Evolutionary conservation across 2,113 vertebrate genomes (phyloP).

Genomic region (Polypterus senegalus): DNA sequence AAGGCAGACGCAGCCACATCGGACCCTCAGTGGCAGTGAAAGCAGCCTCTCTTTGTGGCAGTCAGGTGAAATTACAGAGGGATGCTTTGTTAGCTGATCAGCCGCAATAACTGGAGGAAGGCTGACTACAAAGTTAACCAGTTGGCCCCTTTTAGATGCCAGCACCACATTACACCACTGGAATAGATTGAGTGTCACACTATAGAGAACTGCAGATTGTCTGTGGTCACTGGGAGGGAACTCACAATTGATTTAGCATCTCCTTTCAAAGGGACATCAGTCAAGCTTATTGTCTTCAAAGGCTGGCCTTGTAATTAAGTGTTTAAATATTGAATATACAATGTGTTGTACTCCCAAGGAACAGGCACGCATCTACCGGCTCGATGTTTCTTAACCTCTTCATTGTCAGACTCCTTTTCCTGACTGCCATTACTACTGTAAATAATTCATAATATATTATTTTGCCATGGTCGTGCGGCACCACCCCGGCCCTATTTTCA

Average conservation of each 20-base stretch:
- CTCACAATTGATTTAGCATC: not conserved
- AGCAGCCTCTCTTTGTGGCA: too few species aligned
- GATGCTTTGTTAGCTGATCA: not conserved
- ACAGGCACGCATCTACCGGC: too few species aligned
- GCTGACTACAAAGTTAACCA: slow-evolving; percentile 25
- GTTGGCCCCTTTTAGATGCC: not conserved
- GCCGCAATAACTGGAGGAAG: accelerated
- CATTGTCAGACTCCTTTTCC: too few species aligned
- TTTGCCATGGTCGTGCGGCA: too few species aligned
- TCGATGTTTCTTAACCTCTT: too few species aligned
- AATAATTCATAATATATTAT: too few species aligned
- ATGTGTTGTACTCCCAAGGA: slow-evolving; percentile 3
- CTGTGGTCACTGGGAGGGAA: not conserved
- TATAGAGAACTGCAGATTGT: not conserved
- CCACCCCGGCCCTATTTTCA: too few species aligned
- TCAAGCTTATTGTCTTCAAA: slow-evolving; percentile 26
- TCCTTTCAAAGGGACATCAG: slow-evolving; percentile 8
- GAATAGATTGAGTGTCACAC: not conserved
- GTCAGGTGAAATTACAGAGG: too few species aligned
- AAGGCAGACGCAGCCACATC: too few species aligned
- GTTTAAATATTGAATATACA: slow-evolving; percentile 42
- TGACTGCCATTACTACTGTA: too few species aligned
- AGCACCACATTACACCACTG: not conserved
- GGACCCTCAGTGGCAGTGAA: too few species aligned
- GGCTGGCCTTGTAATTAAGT: slow-evolving; percentile 39